Percentiles rank a stretch among this genome's conserved stretches.
Evolutionary conservation across 2,797 vertebrate genomes (phyloP).

Genomic region (Sebastes glaucus): DNA sequence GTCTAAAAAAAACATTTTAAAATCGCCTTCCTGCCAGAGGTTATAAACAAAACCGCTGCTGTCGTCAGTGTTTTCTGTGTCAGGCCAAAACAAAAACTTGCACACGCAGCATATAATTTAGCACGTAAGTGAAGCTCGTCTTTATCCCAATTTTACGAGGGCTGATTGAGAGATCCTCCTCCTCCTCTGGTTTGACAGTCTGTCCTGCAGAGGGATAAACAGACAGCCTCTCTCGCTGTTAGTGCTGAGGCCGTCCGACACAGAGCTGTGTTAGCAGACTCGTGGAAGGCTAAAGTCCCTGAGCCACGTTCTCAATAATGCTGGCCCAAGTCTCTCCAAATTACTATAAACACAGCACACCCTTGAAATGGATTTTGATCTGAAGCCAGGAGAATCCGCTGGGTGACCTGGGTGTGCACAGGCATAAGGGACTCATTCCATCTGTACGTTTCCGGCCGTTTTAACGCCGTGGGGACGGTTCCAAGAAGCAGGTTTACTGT

Average conservation of each 20-base stretch:
- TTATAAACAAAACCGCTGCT: constrained; percentile 1
- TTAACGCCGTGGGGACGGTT: not conserved
- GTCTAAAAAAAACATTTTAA: not conserved
- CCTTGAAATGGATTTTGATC: constrained; percentile 61
- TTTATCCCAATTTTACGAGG: not conserved
- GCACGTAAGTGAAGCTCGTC: not conserved
- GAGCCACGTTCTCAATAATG: constrained; percentile 46
- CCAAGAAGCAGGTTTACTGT: not conserved
- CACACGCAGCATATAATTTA: not conserved
- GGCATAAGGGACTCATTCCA: not conserved
- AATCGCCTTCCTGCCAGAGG: not conserved
- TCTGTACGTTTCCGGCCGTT: constrained; percentile 18
- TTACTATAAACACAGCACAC: constrained; percentile 47
- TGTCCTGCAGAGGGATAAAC: constrained; percentile 27
- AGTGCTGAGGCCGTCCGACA: constrained; percentile 49
- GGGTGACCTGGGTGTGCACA: not conserved
- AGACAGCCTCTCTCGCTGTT: constrained; percentile 5
- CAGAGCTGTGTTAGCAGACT: constrained; percentile 65
- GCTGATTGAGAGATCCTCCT: constrained; percentile 4
- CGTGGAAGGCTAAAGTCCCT: constrained; percentile 25
- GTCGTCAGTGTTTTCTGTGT: not conserved
- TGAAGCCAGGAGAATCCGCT: constrained; percentile 37
- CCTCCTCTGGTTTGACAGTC: constrained; percentile 20
- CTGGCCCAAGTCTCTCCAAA: constrained; percentile 36
- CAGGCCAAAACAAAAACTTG: not conserved